Evolutionary conservation across 2,888 invertebrate species (phyloP), one percentile per base, ranked within the genome.

Genomic region (Notodonta ziczac): DNA sequence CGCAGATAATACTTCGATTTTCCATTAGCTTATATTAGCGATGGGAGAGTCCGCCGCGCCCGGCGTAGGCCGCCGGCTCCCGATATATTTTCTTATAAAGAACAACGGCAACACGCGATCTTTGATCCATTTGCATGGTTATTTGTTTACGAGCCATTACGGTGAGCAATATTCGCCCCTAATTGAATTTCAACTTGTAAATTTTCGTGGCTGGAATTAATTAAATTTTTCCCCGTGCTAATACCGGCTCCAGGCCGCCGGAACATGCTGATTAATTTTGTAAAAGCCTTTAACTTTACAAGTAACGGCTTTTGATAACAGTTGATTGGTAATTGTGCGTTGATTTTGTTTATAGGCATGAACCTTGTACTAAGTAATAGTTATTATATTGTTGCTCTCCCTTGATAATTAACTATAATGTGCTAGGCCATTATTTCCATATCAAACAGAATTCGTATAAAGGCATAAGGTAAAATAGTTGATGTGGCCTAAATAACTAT

Each of bases 1-100:
- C 80, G 83, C 82, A 87, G 90, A 91, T 91, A 91, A 90, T 89
- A 85, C 90, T 93, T 93, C 92, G 93, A 91, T 93, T 91, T 91
- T 90, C 92, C 92, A 92, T 93, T 93, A 93, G 86, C 83, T 90
- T 90, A 83, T 91, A 91, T 90, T 89, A 91, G 87, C 86, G 86
- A 82, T 87, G 88, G 90, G 89, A 88, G 88, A 87, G 88, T 86
- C 85, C 77, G 75, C 83, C 88, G 85, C 88, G 74, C 89, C 87
- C 84, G 84, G 83, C 81, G 84, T 80, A 80, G 78, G 78, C 83
- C 82, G 78, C 24, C 24, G 76, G 86, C 87, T 85, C 78, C 82
- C 84, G 84, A 78, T 91, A 90, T 89, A 91, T 90, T 90, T 91
- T 87, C 89, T 90, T 87, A 89, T 87, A 88, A 85, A 85, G 85